Conservation (phyloP, 1,140 invertebrate species). For the Heliconius hewitsoni region DNA sequence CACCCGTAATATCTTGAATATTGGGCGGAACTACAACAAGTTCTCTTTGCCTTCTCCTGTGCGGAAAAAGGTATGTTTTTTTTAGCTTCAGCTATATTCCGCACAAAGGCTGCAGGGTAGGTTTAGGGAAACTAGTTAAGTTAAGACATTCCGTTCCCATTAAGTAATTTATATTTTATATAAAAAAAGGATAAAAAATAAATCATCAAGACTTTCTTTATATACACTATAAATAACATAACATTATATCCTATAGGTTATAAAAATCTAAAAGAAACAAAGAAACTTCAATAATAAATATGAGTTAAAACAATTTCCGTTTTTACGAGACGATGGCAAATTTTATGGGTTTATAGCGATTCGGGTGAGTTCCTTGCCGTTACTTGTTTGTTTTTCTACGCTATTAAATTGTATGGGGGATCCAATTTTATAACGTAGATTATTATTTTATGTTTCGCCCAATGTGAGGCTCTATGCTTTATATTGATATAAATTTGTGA, state of each 20-base stretch:
- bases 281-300: background rate
- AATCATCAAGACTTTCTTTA: background rate
- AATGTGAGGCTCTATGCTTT: background rate
- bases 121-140: too few species aligned
- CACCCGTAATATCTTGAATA: too few species aligned
- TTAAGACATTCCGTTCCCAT: too few species aligned
- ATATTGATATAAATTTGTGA: background rate
- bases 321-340: slow-evolving; percentile 16
- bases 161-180: too few species aligned
- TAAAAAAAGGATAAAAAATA: too few species aligned
- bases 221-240: background rate
- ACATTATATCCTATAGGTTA: background rate
- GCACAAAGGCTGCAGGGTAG: too few species aligned
- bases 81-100: too few species aligned
- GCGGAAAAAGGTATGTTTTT: too few species aligned
- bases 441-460: background rate
- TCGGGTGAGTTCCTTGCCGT: background rate
- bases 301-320: slow-evolving; percentile 5
- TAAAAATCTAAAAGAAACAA: background rate
- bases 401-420: background rate
- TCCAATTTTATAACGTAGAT: slow-evolving; percentile 3
- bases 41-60: too few species aligned
- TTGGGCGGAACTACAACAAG: too few species aligned
- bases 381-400: slow-evolving; percentile 7
- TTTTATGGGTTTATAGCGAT: slow-evolving; percentile 16